phyloP scores from a whole-genome alignment of 2,797 vertebrate genomes.

The Eupleurogrammus muticus region DNA sequence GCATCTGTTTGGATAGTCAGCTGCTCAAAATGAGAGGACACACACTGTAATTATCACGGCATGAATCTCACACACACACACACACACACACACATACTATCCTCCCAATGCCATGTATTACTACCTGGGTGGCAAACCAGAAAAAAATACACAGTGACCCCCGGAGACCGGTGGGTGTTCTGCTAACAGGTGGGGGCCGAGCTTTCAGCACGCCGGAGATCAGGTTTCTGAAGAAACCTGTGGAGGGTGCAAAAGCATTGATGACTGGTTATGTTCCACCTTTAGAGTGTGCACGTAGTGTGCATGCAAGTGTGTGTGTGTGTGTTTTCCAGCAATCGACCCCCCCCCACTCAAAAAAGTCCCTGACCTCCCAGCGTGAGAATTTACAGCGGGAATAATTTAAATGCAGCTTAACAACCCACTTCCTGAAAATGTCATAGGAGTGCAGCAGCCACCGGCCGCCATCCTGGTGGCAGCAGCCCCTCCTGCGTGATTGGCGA shows the following conservation, averaged over 20 bases:
- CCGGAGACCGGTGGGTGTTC: conserved; percentile 64
- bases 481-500: conserved; percentile 44
- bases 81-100: conserved; percentile 66
- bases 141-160: conserved; percentile 72
- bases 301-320: conserved; percentile 17
- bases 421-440: conserved; percentile 71
- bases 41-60: conserved; percentile 74
- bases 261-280: conserved; percentile 73
- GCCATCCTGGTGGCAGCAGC: conserved; percentile 55
- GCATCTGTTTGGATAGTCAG: conserved; percentile 72
- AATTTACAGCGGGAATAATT: conserved; percentile 76
- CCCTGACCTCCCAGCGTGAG: conserved; percentile 75
- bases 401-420: conserved; percentile 77
- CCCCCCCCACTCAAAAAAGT: conserved; percentile 63
- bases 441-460: conserved; percentile 59
- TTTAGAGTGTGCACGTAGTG: conserved; percentile 56
- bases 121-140: conserved; percentile 78
- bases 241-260: conserved; percentile 62
- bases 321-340: conserved; percentile 31
- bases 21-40: conserved; percentile 68
- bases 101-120: conserved; percentile 53
- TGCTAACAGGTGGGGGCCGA: conserved; percentile 77
- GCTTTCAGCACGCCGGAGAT: conserved; percentile 76
- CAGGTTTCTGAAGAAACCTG: conserved; percentile 74
- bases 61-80: conserved; percentile 75